phyloP scores from a whole-genome alignment of 2,113 vertebrate species.

The Ceyx cyanopectus region DNA sequence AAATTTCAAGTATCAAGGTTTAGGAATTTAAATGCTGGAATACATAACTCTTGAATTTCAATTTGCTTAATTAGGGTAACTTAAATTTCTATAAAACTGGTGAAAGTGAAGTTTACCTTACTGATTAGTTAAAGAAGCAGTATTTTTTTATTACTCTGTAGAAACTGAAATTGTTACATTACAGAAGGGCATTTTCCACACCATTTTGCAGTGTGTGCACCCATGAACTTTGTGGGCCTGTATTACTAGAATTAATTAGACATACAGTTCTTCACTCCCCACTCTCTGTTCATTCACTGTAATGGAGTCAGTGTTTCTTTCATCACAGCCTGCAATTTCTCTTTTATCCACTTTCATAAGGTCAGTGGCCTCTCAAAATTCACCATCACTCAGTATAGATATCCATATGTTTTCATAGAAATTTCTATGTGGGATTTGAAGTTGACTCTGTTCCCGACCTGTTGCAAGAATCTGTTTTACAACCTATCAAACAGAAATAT shows the following conservation, averaged over 20 bases:
- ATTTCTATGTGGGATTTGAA: conserved; percentile 89
- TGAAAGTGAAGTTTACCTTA: conserved; percentile 23
- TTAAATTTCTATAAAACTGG: conserved; percentile 67
- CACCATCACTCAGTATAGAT: conserved; percentile 90
- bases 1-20: not conserved
- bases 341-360: conserved; percentile 94
- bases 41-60: not conserved
- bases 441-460: conserved; percentile 91
- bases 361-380: conserved; percentile 92
- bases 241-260: conserved; percentile 85
- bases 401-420: conserved; percentile 96
- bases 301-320: conserved; percentile 88
- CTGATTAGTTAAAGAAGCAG: conserved; percentile 38
- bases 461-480: conserved; percentile 90
- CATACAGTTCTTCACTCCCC: conserved; percentile 81
- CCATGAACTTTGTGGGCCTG: conserved; percentile 66
- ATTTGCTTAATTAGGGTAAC: not conserved
- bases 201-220: conserved; percentile 17
- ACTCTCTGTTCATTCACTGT: conserved; percentile 79
- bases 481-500: conserved; percentile 94
- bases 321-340: conserved; percentile 92
- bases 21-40: not conserved
- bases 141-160: not conserved
- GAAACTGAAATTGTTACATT: not conserved
- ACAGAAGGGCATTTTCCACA: not conserved